These are phyloP conservation scores for Solea senegalensis DNA, from an alignment of 2,113 vertebrate species.

Conservation along the genomic window DNA sequence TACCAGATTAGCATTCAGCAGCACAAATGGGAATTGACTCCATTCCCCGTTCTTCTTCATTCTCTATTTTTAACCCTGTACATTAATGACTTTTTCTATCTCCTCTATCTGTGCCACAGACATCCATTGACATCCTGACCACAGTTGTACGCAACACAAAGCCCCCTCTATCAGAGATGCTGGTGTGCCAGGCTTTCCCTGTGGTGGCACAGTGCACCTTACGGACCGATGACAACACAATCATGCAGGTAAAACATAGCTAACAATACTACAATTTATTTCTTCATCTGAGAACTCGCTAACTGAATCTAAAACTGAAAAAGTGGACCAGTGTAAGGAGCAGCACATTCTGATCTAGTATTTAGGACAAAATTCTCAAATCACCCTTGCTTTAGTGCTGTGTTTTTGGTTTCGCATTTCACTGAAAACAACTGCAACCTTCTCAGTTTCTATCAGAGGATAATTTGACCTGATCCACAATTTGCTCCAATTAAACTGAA, in stretches of 20 bases:
- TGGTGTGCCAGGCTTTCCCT: conserved; percentile 96
- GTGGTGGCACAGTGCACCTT: conserved; percentile 96
- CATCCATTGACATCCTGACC: conserved; percentile 95
- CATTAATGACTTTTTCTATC: not conserved
- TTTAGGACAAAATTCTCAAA: too few relatives aligned
- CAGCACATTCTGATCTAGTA: too few relatives aligned
- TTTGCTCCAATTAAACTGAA: too few relatives aligned
- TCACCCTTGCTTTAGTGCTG: too few relatives aligned
- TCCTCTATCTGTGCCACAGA: conserved; percentile 77
- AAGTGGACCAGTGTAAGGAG: too few relatives aligned
- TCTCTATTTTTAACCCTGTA: not conserved
- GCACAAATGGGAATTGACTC: not conserved
- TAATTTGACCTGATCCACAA: too few relatives aligned
- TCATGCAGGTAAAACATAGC: conserved; percentile 90
- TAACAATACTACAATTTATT: not conserved
- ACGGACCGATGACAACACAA: conserved; percentile 94
- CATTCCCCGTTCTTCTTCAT: not conserved
- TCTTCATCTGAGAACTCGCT: too few relatives aligned
- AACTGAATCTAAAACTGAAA: too few relatives aligned
- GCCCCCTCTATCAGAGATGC: conserved; percentile 92
- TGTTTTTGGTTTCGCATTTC: too few relatives aligned
- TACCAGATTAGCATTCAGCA: not conserved
- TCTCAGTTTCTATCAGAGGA: too few relatives aligned
- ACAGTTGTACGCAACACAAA: conserved; percentile 96
- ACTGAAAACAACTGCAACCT: too few relatives aligned